These are phyloP conservation scores for Apamea anceps DNA, from an alignment of 2,888 invertebrate species.

Conservation along the genomic window DNA sequence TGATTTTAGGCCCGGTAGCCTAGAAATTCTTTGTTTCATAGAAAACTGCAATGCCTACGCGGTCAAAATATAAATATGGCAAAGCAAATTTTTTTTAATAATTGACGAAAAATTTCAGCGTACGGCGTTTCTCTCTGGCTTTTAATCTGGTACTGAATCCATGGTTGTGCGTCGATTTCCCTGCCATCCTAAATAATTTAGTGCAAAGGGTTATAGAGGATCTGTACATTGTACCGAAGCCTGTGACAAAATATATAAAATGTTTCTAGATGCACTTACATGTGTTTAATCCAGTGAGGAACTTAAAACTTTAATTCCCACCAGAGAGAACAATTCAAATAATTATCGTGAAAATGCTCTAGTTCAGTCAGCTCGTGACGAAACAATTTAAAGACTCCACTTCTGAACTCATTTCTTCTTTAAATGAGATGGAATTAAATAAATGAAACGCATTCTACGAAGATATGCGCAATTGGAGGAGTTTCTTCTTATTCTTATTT, in stretches of 20 bases:
- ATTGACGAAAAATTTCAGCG: too few relatives aligned
- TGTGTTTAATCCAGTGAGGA: background rate
- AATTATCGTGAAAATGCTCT: constrained; percentile 35
- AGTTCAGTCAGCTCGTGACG: constrained; percentile 36
- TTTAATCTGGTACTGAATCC: too few relatives aligned
- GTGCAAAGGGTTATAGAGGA: background rate
- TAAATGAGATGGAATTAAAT: constrained; percentile 50
- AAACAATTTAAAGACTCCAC: constrained; percentile 33
- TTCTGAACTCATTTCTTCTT: constrained; percentile 35
- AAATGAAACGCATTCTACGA: constrained; percentile 39
- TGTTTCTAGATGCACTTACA: background rate
- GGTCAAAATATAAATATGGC: too few relatives aligned
- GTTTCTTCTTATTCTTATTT: background rate
- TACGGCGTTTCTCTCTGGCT: too few relatives aligned
- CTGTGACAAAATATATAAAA: background rate
- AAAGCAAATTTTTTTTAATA: too few relatives aligned
- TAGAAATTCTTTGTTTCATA: too few relatives aligned
- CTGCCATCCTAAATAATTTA: background rate
- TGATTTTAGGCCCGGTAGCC: too few relatives aligned
- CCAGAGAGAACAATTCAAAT: constrained; percentile 25
- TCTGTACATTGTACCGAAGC: background rate
- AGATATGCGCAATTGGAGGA: constrained; percentile 2
- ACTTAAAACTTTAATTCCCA: constrained; percentile 2
- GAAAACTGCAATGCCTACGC: too few relatives aligned
- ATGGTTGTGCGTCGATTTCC: too few relatives aligned